Evolutionary conservation across 2,888 invertebrate genomes (phyloP).

Genomic region (Epiperipatus broadwayi): DNA sequence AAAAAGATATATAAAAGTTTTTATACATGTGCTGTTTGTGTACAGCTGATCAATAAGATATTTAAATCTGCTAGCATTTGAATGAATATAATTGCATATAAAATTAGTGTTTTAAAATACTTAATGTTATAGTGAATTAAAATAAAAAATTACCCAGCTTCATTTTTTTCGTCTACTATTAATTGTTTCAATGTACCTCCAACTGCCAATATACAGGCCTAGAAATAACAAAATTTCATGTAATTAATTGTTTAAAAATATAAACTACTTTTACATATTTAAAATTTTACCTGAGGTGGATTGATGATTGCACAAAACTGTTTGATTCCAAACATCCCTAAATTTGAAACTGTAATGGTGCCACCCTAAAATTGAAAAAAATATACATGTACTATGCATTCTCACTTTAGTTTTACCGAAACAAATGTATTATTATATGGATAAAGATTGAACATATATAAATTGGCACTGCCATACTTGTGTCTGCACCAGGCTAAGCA

Average conservation of each 20-base stretch:
- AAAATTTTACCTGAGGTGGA: conserved; percentile 72
- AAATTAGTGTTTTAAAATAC: not conserved
- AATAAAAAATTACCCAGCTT: conserved; percentile 45
- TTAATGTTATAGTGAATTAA: conserved; percentile 19
- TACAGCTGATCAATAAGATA: conserved; percentile 1
- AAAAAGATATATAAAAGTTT: conserved; percentile 20
- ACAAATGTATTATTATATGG: not conserved
- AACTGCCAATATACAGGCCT: conserved; percentile 71
- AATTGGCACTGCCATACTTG: no score
- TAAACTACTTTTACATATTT: conserved; percentile 1
- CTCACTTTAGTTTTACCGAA: not conserved
- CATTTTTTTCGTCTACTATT: conserved; percentile 46
- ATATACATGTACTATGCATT: not conserved
- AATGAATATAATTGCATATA: not conserved
- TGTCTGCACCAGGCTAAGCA: no score
- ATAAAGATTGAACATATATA: no score
- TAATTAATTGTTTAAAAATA: conserved; percentile 6
- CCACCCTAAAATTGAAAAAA: conserved; percentile 56
- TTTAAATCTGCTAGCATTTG: not conserved
- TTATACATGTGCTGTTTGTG: not conserved
- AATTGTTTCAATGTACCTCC: conserved; percentile 58
- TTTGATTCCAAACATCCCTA: conserved; percentile 81
- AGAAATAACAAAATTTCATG: conserved; percentile 13
- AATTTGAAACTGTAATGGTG: conserved; percentile 77
- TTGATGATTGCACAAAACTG: conserved; percentile 84